Evolutionary conservation across 2,888 invertebrate genomes (phyloP).

Genomic region (Syritta pipiens): DNA sequence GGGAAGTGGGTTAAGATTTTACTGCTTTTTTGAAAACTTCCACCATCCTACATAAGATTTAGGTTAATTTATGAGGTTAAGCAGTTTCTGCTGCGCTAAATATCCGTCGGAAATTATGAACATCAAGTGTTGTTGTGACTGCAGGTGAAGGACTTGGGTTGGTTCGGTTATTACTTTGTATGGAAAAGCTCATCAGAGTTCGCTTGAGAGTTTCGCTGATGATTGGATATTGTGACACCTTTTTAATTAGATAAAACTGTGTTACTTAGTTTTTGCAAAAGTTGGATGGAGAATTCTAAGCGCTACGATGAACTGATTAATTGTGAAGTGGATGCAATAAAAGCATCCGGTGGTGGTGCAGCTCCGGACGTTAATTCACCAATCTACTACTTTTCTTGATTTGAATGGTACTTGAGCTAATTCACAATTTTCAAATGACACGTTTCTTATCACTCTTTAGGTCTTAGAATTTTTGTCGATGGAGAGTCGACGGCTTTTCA

Average conservation of each 20-base stretch:
- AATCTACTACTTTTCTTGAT: no score
- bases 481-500: no score
- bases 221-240: conserved; percentile 57
- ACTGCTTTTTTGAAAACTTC: conserved; percentile 30
- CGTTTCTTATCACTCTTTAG: no score
- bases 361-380: no score
- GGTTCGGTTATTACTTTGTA: conserved; percentile 26
- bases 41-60: conserved; percentile 40
- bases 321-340: no score
- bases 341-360: no score
- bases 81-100: conserved; percentile 51
- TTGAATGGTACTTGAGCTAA: no score
- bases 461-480: no score
- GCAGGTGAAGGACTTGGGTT: conserved; percentile 39
- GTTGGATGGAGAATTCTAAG: no score
- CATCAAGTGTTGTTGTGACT: conserved; percentile 31
- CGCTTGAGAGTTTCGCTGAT: conserved; percentile 12
- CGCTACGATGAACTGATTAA: no score
- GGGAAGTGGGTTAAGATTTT: conserved; percentile 22
- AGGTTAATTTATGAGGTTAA: conserved; percentile 65
- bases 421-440: no score
- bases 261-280: background rate
- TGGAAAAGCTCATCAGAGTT: conserved; percentile 46
- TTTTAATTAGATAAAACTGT: conserved; percentile 34
- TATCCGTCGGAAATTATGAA: conserved; percentile 46